Base-by-base conservation (phyloP, 2,797 vertebrate genomes). In the Peromyscus attwateri region DNA sequence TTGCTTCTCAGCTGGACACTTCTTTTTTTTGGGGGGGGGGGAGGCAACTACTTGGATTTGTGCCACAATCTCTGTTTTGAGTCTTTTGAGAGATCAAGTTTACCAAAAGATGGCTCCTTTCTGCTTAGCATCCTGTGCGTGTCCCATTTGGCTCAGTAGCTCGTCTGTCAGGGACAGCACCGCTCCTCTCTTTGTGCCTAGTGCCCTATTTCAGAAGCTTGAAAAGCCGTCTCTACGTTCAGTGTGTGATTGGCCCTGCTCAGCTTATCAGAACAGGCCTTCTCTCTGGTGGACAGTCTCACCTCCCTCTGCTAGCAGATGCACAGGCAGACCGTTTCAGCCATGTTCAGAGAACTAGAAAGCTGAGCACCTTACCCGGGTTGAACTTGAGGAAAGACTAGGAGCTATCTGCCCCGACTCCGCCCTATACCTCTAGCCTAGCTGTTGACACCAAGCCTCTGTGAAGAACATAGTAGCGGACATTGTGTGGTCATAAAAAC, bases 1-100 rank as follows among this genome's bases (percentile, higher is more conserved):
- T 92, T 43, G 60, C 92, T 70, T 70, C 88, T 10, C 3, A 19
- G 40, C 75, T 37, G 31, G 16, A 70, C 21, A n/a, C 89, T 95
- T 82, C 97, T 97, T 94, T 96, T 97, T 52, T 10, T 46, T 52
- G 1, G 49, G 49, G 52, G 55, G 4, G 34, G 12, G 93, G 94
- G 29, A 43, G n/a, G 68, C 84, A 93, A 49, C 88, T 91, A 34
- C 55, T 92, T 79, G 89, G 91, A 88, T 91, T 93, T 94, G 83
- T 94, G 76, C 92, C 52, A 77, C 84, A 87, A 82, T 92, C 97
- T 96, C 97, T 83, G 66, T 95, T 92, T 96, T 87, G 12, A 82
- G 95, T 64, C 97, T 95, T 97, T 97, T 97, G 94, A 97, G 92
- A 94, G 95, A 97, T 98, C 95, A 2, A 66, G 76, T 98, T 97